Evolutionary conservation across 2,113 vertebrate genomes (phyloP).

Genomic region (Malurus elegans): DNA sequence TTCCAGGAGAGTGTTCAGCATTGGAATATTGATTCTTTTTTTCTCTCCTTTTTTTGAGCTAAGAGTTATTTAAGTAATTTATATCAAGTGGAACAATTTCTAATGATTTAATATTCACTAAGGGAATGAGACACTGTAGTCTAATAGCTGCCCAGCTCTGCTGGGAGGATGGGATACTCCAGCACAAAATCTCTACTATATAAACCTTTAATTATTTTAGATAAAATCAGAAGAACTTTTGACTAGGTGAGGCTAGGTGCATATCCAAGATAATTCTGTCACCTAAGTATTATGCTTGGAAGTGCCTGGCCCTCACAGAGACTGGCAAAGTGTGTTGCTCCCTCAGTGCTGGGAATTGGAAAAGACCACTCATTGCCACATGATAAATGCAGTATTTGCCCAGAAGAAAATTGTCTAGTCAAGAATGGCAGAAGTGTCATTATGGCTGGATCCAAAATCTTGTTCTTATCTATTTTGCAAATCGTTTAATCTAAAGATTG

Average conservation of each 20-base stretch:
- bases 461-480: background rate
- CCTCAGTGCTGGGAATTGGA: background rate
- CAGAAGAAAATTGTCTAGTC: background rate
- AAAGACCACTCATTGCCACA: background rate
- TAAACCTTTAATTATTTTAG: slow-evolving; percentile 20
- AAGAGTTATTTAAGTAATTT: background rate
- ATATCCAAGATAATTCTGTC: background rate
- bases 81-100: slow-evolving; percentile 3
- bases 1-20: background rate
- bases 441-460: background rate
- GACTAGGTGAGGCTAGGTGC: background rate
- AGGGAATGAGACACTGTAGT: background rate
- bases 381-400: background rate
- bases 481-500: background rate
- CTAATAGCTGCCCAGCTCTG: background rate
- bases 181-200: background rate
- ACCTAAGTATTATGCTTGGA: background rate
- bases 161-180: background rate
- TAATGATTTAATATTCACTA: slow-evolving; percentile 17
- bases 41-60: background rate
- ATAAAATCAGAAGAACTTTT: background rate
- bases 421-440: background rate
- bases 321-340: background rate
- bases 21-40: background rate
- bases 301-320: background rate